Conservation (phyloP, 2,113 vertebrate genomes). For the Suricata suricatta region DNA sequence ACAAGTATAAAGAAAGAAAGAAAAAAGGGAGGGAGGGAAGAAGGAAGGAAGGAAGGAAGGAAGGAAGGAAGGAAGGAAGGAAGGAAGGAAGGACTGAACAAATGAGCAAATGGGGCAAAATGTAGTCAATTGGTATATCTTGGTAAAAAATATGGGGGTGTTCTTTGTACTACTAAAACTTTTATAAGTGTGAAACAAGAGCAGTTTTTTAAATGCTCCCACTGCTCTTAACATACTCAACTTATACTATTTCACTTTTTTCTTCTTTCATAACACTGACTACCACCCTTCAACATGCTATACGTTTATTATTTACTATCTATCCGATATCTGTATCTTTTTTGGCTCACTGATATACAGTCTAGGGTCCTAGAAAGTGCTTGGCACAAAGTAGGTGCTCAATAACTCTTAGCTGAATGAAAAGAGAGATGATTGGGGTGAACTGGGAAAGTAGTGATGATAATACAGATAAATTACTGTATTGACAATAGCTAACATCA, state of each 20-base stretch:
- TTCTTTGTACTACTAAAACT: not conserved
- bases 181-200: not conserved
- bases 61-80: not conserved
- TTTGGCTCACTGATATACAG: not conserved
- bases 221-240: not conserved
- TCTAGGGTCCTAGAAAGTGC: not conserved
- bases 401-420: not conserved
- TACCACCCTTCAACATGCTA: not conserved
- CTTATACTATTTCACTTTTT: not conserved
- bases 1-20: not conserved
- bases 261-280: not conserved
- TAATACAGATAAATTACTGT: not conserved
- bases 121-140: not conserved
- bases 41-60: accelerated
- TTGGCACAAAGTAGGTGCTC: not conserved
- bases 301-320: not conserved
- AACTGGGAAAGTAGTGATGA: not conserved
- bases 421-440: not conserved
- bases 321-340: not conserved
- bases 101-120: not conserved
- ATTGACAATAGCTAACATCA: not conserved
- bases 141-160: not conserved
- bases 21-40: not conserved
- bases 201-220: not conserved
- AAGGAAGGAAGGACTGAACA: not conserved